Evolutionary conservation across 2,888 invertebrate genomes (phyloP).

Genomic region (Calliopum simillimum): DNA sequence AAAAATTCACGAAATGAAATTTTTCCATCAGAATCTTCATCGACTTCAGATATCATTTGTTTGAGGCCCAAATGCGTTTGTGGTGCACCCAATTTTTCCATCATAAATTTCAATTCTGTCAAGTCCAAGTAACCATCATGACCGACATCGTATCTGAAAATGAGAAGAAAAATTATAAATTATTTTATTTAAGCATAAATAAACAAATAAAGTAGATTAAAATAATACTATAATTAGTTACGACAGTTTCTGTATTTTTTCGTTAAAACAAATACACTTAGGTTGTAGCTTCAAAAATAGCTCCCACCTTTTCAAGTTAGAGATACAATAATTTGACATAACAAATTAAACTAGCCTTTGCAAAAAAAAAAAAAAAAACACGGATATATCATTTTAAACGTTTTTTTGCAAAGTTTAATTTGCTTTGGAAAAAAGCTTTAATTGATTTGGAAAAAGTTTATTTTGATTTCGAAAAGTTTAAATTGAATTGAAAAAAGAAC

Average conservation of each 20-base stretch:
- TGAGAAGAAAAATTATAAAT: conserved; percentile 24
- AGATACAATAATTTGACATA: no score
- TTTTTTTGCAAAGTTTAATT: no score
- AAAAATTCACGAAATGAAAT: conserved; percentile 93
- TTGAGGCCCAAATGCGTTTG: conserved; percentile 96
- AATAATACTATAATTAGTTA: not conserved
- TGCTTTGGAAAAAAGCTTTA: no score
- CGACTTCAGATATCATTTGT: conserved; percentile 93
- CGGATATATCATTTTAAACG: no score
- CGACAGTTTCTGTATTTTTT: not conserved
- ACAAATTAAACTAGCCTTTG: no score
- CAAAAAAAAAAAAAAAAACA: no score
- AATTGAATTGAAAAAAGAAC: no score
- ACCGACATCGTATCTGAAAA: conserved; percentile 86
- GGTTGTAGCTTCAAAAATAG: no score
- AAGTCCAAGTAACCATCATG: conserved; percentile 90
- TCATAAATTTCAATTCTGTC: conserved; percentile 92
- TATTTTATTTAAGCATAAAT: not conserved
- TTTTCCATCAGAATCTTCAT: conserved; percentile 85
- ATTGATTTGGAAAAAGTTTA: no score
- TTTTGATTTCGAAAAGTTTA: no score
- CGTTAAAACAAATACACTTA: not conserved
- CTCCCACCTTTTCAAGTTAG: no score
- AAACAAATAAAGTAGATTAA: not conserved
- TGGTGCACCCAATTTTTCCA: conserved; percentile 95